Evolutionary conservation across 1,140 invertebrate genomes (phyloP).

Genomic region (Zaprionus kolodkinae): DNA sequence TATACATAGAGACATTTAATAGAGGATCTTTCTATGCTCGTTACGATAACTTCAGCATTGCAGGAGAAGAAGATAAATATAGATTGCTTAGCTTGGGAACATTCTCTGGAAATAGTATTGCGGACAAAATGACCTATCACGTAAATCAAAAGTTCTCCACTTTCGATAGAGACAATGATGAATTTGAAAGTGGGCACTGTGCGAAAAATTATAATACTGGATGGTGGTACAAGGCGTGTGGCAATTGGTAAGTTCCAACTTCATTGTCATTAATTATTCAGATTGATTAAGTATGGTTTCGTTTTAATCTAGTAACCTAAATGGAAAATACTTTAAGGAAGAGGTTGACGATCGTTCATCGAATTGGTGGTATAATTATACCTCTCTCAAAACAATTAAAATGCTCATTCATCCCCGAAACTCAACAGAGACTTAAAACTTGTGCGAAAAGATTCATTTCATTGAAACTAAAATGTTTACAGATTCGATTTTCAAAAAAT

Average conservation of each 20-base stretch:
- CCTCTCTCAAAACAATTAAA: background rate
- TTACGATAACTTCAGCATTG: background rate
- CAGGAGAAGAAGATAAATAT: background rate
- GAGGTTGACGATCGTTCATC: background rate
- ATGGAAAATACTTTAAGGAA: background rate
- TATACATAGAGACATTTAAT: background rate
- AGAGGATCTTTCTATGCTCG: background rate
- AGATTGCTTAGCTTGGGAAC: background rate
- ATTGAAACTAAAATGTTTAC: too few species aligned
- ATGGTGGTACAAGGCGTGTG: background rate
- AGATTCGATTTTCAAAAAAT: too few species aligned
- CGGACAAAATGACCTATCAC: background rate
- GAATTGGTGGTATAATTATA: background rate
- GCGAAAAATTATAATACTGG: fast-evolving
- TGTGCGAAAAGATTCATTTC: too few species aligned
- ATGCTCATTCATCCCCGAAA: background rate
- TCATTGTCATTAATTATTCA: background rate
- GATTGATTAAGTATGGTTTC: background rate
- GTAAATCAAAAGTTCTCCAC: background rate
- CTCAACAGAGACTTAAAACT: too few species aligned
- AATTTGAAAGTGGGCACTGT: background rate
- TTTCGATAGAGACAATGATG: background rate
- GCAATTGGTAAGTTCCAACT: background rate
- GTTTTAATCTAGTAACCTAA: background rate
- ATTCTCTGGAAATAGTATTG: background rate